These are phyloP conservation scores for Lethenteron reissneri DNA, from an alignment of 2,113 vertebrate genomes.

Conservation along the genomic window DNA sequence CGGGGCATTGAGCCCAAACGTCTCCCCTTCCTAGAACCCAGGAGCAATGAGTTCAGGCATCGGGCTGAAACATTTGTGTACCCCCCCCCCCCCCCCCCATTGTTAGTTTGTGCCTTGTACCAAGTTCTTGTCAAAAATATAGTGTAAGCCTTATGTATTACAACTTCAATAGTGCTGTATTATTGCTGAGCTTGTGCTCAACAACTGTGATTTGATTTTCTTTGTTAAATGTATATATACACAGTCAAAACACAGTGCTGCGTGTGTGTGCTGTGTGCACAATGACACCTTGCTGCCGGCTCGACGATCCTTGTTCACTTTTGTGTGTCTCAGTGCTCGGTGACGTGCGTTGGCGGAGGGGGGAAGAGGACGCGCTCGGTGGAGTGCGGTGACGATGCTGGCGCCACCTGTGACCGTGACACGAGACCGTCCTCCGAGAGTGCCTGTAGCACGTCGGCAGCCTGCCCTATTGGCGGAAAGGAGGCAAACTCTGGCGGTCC, in stretches of 20 bases:
- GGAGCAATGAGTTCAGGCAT: too few species aligned
- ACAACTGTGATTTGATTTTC: background rate
- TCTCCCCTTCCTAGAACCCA: too few species aligned
- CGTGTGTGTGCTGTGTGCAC: background rate
- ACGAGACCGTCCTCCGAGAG: conserved; percentile 24
- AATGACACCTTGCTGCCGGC: background rate
- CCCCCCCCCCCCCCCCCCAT: too few species aligned
- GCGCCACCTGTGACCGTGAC: conserved; percentile 32
- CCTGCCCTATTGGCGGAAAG: too few species aligned
- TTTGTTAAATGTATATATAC: background rate
- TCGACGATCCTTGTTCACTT: background rate
- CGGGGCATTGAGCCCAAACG: too few species aligned
- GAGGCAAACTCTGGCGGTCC: too few species aligned
- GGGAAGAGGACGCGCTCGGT: conserved; percentile 34
- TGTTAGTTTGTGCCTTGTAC: too few species aligned
- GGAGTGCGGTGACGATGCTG: conserved; percentile 33
- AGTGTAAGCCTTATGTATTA: too few species aligned
- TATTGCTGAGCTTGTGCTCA: background rate
- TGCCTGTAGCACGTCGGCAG: too few species aligned
- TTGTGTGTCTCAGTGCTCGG: conserved; percentile 42
- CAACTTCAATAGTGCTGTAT: too few species aligned
- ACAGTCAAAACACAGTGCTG: background rate
- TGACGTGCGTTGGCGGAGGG: conserved; percentile 63
- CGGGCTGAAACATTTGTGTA: too few species aligned
- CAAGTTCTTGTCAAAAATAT: too few species aligned